Percentiles rank a stretch among this genome's conserved stretches.
phyloP scores from a whole-genome alignment of 2,888 invertebrate genomes.

The Acanthoscelides obtectus region DNA sequence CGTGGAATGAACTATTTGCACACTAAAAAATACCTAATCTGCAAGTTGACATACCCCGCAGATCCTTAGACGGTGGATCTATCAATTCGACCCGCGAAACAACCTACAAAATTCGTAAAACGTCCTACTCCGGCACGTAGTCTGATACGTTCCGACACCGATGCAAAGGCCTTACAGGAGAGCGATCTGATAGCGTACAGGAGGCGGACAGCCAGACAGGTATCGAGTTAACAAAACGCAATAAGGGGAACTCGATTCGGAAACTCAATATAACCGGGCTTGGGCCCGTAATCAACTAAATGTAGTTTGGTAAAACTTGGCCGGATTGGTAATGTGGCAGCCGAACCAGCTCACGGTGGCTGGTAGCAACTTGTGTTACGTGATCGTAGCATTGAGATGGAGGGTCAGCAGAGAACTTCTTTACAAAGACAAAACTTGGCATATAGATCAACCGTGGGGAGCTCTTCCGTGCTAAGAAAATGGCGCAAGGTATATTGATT shows the following conservation, averaged over 20 bases:
- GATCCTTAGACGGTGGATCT: no score
- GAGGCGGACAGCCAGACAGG: neutral
- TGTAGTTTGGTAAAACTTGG: constrained; percentile 1
- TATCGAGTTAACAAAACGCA: constrained; percentile 13
- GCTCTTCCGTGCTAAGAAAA: no score
- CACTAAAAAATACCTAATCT: no score
- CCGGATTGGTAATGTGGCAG: neutral
- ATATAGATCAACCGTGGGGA: no score
- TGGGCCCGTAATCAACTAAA: constrained; percentile 5
- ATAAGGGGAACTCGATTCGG: constrained; percentile 12
- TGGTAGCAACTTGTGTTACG: neutral
- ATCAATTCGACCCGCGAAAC: no score
- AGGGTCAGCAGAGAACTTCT: neutral
- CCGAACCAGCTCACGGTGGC: neutral
- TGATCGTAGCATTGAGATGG: neutral
- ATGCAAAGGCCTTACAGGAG: neutral
- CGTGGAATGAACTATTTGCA: no score
- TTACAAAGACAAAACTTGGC: no score
- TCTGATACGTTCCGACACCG: neutral
- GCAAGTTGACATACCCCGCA: no score
- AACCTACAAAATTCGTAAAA: no score
- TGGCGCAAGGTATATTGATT: no score
- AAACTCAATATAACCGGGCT: constrained; percentile 10
- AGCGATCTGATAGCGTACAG: neutral
- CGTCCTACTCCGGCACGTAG: no score